These are phyloP conservation scores for Orthosia gracilis DNA, from an alignment of 2,888 invertebrate genomes.

Conservation along the genomic window DNA sequence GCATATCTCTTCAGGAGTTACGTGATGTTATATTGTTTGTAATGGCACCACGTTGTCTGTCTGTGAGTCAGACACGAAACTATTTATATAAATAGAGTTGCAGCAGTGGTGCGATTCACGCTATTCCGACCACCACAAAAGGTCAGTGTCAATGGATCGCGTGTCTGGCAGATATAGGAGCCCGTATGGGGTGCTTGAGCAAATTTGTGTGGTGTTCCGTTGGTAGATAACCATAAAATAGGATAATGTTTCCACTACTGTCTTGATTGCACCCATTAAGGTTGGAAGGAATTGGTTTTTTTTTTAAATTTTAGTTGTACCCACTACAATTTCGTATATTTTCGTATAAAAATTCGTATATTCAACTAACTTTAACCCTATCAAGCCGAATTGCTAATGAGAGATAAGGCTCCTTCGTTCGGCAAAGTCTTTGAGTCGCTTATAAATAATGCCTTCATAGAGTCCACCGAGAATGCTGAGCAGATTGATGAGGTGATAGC, in stretches of 20 bases:
- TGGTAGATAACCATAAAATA: not conserved
- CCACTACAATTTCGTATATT: too few relatives aligned
- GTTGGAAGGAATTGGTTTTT: too few relatives aligned
- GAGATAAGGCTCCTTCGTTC: too few relatives aligned
- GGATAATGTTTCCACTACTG: not conserved
- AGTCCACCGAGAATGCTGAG: too few relatives aligned
- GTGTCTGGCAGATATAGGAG: conserved; percentile 3
- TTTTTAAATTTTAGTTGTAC: not conserved
- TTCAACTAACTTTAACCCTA: too few relatives aligned
- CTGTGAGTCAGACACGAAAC: conserved; percentile 15
- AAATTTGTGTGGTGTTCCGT: not conserved
- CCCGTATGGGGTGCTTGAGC: not conserved
- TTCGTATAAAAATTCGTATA: too few relatives aligned
- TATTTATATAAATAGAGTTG: conserved; percentile 31
- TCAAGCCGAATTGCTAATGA: too few relatives aligned
- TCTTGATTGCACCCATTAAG: not conserved
- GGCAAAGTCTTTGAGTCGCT: too few relatives aligned
- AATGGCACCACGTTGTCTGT: conserved; percentile 12
- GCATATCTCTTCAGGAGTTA: not conserved
- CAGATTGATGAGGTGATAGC: too few relatives aligned
- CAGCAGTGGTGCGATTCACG: conserved; percentile 15
- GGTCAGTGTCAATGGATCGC: conserved; percentile 34
- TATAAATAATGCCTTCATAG: too few relatives aligned
- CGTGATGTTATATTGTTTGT: not conserved
- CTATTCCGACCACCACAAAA: conserved; percentile 1